Base-by-base conservation (phyloP, 2,888 invertebrate species). In the Heliconius sara region DNA sequence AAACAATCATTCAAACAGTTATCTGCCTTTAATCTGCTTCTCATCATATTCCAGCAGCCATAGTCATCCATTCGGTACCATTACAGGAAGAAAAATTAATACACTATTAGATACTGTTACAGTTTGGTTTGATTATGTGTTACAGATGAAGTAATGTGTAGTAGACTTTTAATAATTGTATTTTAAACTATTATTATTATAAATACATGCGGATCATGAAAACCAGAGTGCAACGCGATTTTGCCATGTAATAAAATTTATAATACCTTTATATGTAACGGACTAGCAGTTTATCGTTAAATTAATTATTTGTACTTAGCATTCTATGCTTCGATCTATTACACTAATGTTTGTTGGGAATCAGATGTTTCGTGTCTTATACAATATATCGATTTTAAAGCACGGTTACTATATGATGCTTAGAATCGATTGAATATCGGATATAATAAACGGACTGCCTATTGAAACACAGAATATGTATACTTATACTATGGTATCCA, bases 91-190 rank as follows among this genome's bases (percentile, higher is more conserved):
- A 93, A 92, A 93, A 94, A 94, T 93, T 89, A 93, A 94, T 94
- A 92, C 89, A 88, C 94, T 95, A 94, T 94, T 93, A 94, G 91
- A 93, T 93, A 94, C 88, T 92, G 91, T 93, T 95, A 94, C 90
- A 94, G 93, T 93, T 94, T 94, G 93, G 94, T 94, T 95, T 95
- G 95, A 95, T 93, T 95, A 95, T 91, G 95, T 93, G 92, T 92
- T 94, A 95, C 92, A 92, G 92, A 88, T 93, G 94, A 93, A 94
- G 91, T 94, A 92, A 94, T 91, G 94, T 93, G 93, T 93, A 95
- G 91, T 85, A 86, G 86, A 87, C 89, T 86, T 93, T 89, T 91
- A 88, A 91, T 91, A 91, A 91, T 91, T 91, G 91, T 92, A 93
- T 91, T 91, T 84, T 86, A 86, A 86, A 93, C 91, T 93, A 93